phyloP scores from a whole-genome alignment of 2,888 invertebrate genomes.

The Micropterix aruncella region DNA sequence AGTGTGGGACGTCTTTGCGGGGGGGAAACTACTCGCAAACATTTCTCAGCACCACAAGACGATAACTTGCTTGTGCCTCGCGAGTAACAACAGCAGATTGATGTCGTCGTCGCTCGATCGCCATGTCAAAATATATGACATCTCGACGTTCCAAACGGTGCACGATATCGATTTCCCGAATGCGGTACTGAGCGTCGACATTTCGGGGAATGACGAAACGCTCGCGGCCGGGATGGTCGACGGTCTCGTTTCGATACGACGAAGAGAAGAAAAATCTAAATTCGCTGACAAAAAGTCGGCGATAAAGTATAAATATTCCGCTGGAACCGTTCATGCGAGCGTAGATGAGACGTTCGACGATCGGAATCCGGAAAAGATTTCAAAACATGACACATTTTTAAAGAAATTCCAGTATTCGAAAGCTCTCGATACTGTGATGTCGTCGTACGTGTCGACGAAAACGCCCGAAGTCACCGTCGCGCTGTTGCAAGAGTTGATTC shows the following conservation, averaged over 20 bases:
- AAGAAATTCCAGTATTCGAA: slow-evolving; percentile 70
- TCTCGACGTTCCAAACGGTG: slow-evolving; percentile 71
- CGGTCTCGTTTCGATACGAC: slow-evolving; percentile 77
- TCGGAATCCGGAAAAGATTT: slow-evolving; percentile 23
- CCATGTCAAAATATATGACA: slow-evolving; percentile 87
- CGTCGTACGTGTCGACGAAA: slow-evolving; percentile 41
- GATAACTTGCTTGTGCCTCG: slow-evolving; percentile 73
- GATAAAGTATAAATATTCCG: slow-evolving; percentile 35
- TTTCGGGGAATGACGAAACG: slow-evolving; percentile 62
- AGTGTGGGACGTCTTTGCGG: slow-evolving; percentile 87
- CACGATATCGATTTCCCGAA: slow-evolving; percentile 86
- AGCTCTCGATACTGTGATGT: slow-evolving; percentile 61
- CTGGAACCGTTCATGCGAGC: slow-evolving; percentile 27
- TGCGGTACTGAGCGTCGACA: slow-evolving; percentile 74
- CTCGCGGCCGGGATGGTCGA: slow-evolving; percentile 87
- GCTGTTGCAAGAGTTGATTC: slow-evolving; percentile 75
- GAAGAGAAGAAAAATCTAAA: slow-evolving; percentile 47
- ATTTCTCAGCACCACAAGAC: slow-evolving; percentile 93
- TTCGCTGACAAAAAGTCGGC: slow-evolving; percentile 22
- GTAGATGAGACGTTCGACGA: slow-evolving; percentile 40
- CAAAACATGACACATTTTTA: slow-evolving; percentile 55
- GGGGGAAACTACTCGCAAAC: slow-evolving; percentile 70
- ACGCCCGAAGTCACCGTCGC: slow-evolving; percentile 66
- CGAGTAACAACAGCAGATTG: slow-evolving; percentile 67
- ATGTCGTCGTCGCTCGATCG: slow-evolving; percentile 86